Conservation (phyloP, 2,797 vertebrate genomes). For the Crenuchus spilurus region DNA sequence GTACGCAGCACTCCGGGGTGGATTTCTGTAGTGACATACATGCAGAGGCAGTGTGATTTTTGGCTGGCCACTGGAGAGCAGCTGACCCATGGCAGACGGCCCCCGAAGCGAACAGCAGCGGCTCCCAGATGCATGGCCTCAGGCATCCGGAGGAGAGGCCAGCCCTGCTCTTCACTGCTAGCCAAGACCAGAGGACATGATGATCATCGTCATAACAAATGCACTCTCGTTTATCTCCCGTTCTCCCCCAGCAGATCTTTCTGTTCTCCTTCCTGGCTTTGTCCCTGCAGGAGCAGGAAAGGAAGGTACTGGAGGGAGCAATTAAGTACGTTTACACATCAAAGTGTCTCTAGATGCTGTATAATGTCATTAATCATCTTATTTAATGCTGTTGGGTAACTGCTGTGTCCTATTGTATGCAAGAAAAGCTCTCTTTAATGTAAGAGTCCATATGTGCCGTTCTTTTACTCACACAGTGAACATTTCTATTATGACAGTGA, state of each 20-base stretch:
- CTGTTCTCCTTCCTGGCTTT: too few species aligned
- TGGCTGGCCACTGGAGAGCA: conserved; percentile 42
- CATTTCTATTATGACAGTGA: neutral
- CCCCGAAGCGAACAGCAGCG: conserved; percentile 67
- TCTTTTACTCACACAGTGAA: neutral
- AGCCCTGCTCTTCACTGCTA: conserved; percentile 55
- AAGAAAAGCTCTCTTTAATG: too few species aligned
- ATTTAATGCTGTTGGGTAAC: too few species aligned
- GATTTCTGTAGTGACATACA: conserved; percentile 27
- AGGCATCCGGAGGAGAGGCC: conserved; percentile 60
- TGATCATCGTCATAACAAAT: conserved; percentile 68
- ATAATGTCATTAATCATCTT: neutral
- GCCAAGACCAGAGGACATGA: conserved; percentile 43
- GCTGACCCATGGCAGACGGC: conserved; percentile 56
- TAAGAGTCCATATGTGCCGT: too few species aligned
- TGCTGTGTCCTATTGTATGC: neutral
- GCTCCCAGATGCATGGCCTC: conserved; percentile 74
- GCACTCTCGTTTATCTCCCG: conserved; percentile 9
- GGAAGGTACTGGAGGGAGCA: neutral
- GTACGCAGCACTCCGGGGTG: neutral
- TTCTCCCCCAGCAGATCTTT: neutral
- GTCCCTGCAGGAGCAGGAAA: too few species aligned
- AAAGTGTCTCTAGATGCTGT: neutral
- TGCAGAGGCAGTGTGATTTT: conserved; percentile 22
- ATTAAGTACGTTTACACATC: neutral